phyloP scores from a whole-genome alignment of 2,797 vertebrate genomes.

The Pampus argenteus region DNA sequence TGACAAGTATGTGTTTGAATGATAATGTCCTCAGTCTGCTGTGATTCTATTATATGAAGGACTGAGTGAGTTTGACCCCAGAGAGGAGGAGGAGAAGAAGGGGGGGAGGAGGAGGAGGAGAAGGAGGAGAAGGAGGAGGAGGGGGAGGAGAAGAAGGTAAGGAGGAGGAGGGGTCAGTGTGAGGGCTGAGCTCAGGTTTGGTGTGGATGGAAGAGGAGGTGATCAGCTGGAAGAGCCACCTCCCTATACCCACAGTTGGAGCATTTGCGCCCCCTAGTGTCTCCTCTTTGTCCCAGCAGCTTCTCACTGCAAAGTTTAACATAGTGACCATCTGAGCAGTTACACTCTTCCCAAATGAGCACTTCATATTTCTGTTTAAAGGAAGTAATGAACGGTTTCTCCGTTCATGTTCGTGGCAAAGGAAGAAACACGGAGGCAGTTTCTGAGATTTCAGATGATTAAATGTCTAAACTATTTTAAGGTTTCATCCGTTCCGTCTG shows the following conservation, averaged over 20 bases:
- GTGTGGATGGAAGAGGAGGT: conserved; percentile 10
- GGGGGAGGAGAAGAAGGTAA: conserved; percentile 2
- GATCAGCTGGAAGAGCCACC: conserved; percentile 36
- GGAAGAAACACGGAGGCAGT: neutral
- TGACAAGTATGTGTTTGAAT: conserved; percentile 53
- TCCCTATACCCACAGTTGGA: conserved; percentile 45
- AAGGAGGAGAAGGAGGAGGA: conserved; percentile 10
- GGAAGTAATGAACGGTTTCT: neutral
- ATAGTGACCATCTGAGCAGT: neutral
- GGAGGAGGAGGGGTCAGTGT: neutral
- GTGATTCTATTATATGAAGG: conserved; percentile 24
- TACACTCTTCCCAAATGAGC: neutral
- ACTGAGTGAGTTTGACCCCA: conserved; percentile 29
- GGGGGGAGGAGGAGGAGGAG: neutral
- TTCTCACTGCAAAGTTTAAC: neutral
- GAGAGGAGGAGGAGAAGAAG: conserved; percentile 14
- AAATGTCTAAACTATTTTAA: too few species aligned
- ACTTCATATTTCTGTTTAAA: neutral
- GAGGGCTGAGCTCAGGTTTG: conserved; percentile 28
- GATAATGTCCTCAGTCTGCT: conserved; percentile 35
- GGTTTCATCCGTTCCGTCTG: too few species aligned
- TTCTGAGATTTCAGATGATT: neutral
- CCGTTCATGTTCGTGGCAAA: neutral
- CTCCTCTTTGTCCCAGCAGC: conserved; percentile 24
- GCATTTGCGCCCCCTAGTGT: conserved; percentile 73